These are phyloP conservation scores for Podiceps cristatus DNA, from an alignment of 2,113 vertebrate genomes.

Conservation along the genomic window DNA sequence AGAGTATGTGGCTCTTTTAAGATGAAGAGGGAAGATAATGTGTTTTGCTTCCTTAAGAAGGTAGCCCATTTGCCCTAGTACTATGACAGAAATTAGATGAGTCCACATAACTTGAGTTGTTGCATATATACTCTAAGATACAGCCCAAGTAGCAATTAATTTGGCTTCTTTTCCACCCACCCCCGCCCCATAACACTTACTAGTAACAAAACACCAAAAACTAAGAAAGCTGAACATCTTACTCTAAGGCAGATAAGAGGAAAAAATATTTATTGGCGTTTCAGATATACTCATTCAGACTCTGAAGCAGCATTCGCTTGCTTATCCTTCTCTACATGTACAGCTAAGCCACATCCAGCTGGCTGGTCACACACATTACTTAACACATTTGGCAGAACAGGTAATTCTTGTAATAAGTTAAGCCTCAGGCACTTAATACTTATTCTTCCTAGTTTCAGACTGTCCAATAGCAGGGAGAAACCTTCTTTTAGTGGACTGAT, in stretches of 20 bases:
- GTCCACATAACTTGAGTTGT: neutral
- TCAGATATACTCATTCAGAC: neutral
- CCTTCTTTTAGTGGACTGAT: neutral
- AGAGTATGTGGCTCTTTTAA: neutral
- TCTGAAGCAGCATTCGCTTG: neutral
- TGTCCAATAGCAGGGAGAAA: neutral
- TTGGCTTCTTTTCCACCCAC: neutral
- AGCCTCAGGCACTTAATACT: neutral
- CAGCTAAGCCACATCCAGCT: neutral
- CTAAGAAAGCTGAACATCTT: neutral
- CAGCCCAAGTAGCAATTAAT: neutral
- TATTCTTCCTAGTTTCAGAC: neutral
- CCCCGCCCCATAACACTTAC: neutral
- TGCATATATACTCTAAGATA: neutral
- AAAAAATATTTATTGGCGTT: neutral
- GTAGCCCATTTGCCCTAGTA: neutral
- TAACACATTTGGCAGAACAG: neutral
- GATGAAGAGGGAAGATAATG: neutral
- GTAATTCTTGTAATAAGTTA: conserved; percentile 40
- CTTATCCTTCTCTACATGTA: neutral
- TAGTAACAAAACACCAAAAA: neutral
- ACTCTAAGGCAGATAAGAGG: neutral
- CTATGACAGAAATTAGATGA: neutral
- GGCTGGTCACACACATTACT: neutral
- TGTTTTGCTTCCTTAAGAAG: neutral